Percentiles rank a stretch among this genome's conserved stretches.
These are phyloP conservation scores for Cosmopolites sordidus DNA, from an alignment of 2,888 invertebrate genomes.

Conservation along the genomic window DNA sequence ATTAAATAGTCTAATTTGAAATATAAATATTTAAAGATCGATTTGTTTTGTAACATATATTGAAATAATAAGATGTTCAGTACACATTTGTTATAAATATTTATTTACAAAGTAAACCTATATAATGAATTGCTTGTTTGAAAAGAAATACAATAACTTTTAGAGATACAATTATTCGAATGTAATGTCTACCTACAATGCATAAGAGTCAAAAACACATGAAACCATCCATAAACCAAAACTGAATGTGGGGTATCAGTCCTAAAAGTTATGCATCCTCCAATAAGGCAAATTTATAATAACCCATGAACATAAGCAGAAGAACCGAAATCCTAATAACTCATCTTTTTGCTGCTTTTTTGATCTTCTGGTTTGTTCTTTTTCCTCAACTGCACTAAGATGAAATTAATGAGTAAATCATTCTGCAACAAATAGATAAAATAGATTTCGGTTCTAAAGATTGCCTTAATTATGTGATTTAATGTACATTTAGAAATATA, in stretches of 20 bases:
- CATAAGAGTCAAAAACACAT: background rate
- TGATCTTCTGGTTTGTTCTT: constrained; percentile 13
- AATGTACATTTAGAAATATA: no score
- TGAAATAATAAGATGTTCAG: background rate
- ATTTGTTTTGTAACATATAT: no score
- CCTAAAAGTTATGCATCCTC: constrained; percentile 22
- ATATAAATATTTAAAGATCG: background rate
- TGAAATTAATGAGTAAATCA: constrained; percentile 61
- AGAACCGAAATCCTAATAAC: constrained; percentile 26
- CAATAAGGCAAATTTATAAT: background rate
- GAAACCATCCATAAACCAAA: background rate
- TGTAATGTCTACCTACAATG: background rate
- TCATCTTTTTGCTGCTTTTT: constrained; percentile 22
- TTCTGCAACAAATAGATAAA: constrained; percentile 54
- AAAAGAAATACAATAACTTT: background rate
- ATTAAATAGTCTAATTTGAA: background rate
- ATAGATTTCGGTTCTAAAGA: constrained; percentile 45
- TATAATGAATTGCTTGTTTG: background rate
- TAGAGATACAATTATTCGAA: background rate
- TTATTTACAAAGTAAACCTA: constrained; percentile 1
- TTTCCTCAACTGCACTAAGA: constrained; percentile 43
- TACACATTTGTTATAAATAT: constrained; percentile 2
- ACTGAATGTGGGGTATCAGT: constrained; percentile 11
- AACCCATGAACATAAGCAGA: constrained; percentile 13
- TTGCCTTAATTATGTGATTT: background rate